Evolutionary conservation across 2,113 vertebrate genomes (phyloP).

Genomic region (Pollimyrus isidori): DNA sequence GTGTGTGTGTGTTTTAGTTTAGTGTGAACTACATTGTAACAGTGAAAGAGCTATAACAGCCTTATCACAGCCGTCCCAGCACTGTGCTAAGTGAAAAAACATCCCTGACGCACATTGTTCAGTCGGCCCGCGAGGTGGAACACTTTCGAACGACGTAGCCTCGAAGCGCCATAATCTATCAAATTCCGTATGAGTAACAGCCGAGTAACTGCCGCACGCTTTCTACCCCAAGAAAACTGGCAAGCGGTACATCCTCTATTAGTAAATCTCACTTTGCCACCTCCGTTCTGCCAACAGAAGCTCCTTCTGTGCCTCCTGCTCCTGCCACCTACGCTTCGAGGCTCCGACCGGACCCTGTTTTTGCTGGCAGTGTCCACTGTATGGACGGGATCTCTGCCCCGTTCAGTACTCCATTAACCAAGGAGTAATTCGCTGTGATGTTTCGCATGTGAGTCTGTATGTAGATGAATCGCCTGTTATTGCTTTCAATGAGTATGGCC

Average conservation of each 20-base stretch:
- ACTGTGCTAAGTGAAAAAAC: neutral
- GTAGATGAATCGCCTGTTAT: slow-evolving; percentile 19
- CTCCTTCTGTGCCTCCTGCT: slow-evolving; percentile 28
- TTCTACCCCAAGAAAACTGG: neutral
- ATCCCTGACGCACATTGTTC: neutral
- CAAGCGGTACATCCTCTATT: slow-evolving; percentile 25
- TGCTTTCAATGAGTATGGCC: neutral
- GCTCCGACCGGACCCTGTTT: slow-evolving; percentile 46
- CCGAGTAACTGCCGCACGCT: slow-evolving; percentile 16
- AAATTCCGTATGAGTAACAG: slow-evolving; percentile 36
- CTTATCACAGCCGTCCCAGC: neutral
- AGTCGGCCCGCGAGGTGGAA: slow-evolving; percentile 27
- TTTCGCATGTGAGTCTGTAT: slow-evolving; percentile 3
- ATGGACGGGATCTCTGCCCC: slow-evolving; percentile 5
- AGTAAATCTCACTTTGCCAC: slow-evolving; percentile 27
- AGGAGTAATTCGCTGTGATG: slow-evolving; percentile 2
- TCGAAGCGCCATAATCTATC: slow-evolving; percentile 35
- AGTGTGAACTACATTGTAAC: neutral
- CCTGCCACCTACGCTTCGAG: slow-evolving; percentile 27
- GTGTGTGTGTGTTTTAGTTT: neutral
- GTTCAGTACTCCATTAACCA: slow-evolving; percentile 37
- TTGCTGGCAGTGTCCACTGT: slow-evolving; percentile 25
- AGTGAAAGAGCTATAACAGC: neutral
- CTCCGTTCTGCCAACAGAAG: slow-evolving; percentile 31
- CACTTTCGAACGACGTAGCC: slow-evolving; percentile 23